Percentiles rank a stretch among this genome's conserved stretches.
Evolutionary conservation across 2,888 invertebrate genomes (phyloP).

Genomic region (Tholera decimalis): DNA sequence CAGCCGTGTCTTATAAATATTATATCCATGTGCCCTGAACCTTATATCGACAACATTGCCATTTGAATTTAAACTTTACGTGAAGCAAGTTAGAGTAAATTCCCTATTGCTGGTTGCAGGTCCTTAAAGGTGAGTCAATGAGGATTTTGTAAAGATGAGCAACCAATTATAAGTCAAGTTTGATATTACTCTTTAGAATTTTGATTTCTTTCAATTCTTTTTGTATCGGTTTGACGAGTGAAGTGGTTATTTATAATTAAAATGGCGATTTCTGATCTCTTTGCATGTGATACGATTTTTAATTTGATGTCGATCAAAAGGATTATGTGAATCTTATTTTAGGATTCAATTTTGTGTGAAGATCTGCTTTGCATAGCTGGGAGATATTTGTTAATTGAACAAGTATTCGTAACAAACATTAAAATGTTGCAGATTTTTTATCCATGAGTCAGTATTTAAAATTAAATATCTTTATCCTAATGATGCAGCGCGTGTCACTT

Average conservation of each 20-base stretch:
- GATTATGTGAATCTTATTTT: slow-evolving; percentile 70
- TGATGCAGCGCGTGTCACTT: too few relatives aligned
- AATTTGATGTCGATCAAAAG: slow-evolving; percentile 86
- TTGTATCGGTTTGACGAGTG: slow-evolving; percentile 79
- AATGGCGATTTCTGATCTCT: slow-evolving; percentile 83
- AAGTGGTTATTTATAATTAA: slow-evolving; percentile 87
- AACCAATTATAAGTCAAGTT: slow-evolving; percentile 89
- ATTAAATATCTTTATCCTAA: too few relatives aligned
- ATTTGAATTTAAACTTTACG: slow-evolving; percentile 64
- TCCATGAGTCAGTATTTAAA: background rate
- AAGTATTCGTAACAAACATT: background rate
- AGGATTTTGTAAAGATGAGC: slow-evolving; percentile 79
- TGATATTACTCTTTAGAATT: slow-evolving; percentile 88
- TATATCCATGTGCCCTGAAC: slow-evolving; percentile 78
- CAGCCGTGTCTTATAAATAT: slow-evolving; percentile 88
- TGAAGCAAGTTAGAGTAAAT: background rate
- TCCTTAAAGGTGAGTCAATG: slow-evolving; percentile 69
- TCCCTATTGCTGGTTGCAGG: slow-evolving; percentile 38
- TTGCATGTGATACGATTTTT: slow-evolving; percentile 76
- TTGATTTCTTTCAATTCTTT: slow-evolving; percentile 89
- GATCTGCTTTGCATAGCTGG: slow-evolving; percentile 21
- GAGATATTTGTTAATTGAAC: slow-evolving; percentile 5
- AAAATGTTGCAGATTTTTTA: background rate
- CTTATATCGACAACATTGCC: slow-evolving; percentile 66
- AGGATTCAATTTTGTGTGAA: slow-evolving; percentile 57